These are phyloP conservation scores for Melanogrammus aeglefinus DNA, from an alignment of 2,797 vertebrate genomes.

Conservation along the genomic window DNA sequence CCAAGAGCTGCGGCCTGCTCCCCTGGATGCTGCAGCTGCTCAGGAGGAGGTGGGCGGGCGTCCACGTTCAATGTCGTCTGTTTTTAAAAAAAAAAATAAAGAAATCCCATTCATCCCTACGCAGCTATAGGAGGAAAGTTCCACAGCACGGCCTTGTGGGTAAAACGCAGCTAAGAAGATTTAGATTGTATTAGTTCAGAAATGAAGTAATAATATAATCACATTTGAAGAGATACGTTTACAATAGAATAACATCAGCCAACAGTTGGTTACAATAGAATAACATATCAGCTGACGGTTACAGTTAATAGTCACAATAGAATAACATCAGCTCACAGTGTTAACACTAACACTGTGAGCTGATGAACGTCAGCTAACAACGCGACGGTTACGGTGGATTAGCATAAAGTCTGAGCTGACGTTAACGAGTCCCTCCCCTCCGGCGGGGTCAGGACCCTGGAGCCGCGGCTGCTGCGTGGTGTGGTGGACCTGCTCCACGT, in stretches of 20 bases:
- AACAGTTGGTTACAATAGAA: too few relatives aligned
- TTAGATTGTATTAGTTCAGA: not conserved
- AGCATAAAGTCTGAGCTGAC: not conserved
- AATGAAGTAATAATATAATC: too few relatives aligned
- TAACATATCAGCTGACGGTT: too few relatives aligned
- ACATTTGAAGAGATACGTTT: too few relatives aligned
- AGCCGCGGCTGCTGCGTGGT: constrained; percentile 71
- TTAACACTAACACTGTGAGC: too few relatives aligned
- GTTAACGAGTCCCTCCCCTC: not conserved
- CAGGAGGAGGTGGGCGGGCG: constrained; percentile 74
- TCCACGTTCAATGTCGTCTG: too few relatives aligned
- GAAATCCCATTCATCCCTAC: not conserved
- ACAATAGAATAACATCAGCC: too few relatives aligned
- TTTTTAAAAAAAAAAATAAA: too few relatives aligned
- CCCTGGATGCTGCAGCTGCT: constrained; percentile 81
- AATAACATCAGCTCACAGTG: too few relatives aligned
- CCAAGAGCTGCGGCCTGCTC: constrained; percentile 82
- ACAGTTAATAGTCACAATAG: too few relatives aligned
- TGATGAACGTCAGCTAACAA: not conserved
- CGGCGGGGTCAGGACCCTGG: constrained; percentile 69
- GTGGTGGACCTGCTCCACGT: constrained; percentile 80
- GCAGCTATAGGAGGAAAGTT: not conserved
- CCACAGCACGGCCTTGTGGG: not conserved
- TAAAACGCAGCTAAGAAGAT: not conserved
- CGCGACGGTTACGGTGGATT: not conserved